Evolutionary conservation across 2,113 vertebrate genomes (phyloP).

Genomic region (Arvicanthis niloticus): DNA sequence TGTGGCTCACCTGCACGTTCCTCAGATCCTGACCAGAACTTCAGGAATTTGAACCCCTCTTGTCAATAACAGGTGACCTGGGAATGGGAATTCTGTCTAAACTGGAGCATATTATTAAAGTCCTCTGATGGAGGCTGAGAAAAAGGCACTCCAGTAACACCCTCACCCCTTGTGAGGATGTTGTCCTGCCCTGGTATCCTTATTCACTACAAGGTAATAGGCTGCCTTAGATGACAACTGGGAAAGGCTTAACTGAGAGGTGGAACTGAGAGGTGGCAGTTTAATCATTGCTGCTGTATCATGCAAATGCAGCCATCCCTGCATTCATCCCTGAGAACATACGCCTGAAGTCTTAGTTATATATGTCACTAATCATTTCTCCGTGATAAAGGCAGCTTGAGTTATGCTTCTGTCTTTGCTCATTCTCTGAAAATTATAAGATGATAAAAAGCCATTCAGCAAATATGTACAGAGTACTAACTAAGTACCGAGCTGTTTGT

Average conservation of each 20-base stretch:
- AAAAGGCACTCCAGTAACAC: background rate
- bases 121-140: background rate
- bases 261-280: background rate
- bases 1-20: background rate
- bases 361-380: background rate
- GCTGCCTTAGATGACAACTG: background rate
- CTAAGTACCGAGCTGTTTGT: background rate
- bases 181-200: background rate
- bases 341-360: background rate
- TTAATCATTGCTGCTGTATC: background rate
- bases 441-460: conserved; percentile 4
- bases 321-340: background rate
- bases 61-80: background rate
- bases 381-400: background rate
- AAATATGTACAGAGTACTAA: background rate
- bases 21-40: background rate
- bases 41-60: background rate
- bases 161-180: background rate
- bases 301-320: background rate
- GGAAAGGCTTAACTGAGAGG: background rate
- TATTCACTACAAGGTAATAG: background rate
- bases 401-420: background rate
- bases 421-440: conserved; percentile 25
- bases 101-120: background rate
- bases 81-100: background rate